Conservation (phyloP, 2,113 vertebrate species). For the Daubentonia madagascariensis region DNA sequence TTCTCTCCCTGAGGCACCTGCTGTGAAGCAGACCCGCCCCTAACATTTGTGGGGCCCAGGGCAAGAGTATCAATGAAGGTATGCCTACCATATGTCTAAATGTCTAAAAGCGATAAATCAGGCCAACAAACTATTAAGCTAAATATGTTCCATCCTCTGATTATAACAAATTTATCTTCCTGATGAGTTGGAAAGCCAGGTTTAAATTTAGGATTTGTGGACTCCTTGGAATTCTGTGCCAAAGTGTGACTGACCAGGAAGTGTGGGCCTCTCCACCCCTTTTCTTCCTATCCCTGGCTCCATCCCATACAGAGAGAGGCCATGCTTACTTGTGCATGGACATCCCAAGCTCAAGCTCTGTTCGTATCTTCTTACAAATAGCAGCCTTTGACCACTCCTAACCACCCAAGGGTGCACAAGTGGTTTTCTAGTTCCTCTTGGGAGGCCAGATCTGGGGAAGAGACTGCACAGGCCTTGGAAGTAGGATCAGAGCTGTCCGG, state of each 20-base stretch:
- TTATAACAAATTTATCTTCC: neutral
- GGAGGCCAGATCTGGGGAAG: neutral
- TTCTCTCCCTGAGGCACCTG: neutral
- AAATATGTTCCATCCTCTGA: neutral
- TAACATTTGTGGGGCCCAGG: neutral
- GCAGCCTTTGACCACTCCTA: neutral
- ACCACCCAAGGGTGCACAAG: too few species aligned
- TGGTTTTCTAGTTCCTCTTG: neutral
- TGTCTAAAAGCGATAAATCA: conserved; percentile 20
- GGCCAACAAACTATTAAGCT: neutral
- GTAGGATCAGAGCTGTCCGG: neutral
- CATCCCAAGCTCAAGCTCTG: neutral
- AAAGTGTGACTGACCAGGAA: neutral
- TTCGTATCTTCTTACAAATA: neutral
- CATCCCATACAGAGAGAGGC: neutral
- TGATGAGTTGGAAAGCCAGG: neutral
- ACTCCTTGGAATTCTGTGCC: neutral
- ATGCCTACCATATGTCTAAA: neutral
- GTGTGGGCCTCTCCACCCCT: neutral
- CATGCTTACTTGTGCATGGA: neutral
- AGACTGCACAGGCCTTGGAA: neutral
- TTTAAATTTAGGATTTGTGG: neutral
- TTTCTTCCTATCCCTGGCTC: neutral
- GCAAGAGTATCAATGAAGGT: neutral
- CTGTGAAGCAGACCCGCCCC: neutral